These are phyloP conservation scores for Sylvicola fuscatus DNA, from an alignment of 2,888 invertebrate genomes.

Conservation along the genomic window DNA sequence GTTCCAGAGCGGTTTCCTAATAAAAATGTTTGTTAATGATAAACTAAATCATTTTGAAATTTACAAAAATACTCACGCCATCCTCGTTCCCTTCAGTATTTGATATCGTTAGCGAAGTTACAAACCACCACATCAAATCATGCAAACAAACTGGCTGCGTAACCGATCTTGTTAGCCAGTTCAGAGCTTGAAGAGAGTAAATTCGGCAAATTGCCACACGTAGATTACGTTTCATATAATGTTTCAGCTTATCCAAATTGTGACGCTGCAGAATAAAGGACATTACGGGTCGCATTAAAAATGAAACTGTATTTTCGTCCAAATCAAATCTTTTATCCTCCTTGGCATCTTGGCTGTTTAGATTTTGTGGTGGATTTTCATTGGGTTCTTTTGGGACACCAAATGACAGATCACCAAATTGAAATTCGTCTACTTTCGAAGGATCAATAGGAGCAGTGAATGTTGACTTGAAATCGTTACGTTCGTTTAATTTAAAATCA, in stretches of 20 bases:
- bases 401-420: too few relatives aligned
- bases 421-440: too few relatives aligned
- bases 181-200: slow-evolving; percentile 81
- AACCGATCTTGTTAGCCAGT: slow-evolving; percentile 83
- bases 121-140: slow-evolving; percentile 94
- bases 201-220: slow-evolving; percentile 61
- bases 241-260: slow-evolving; percentile 61
- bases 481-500: too few relatives aligned
- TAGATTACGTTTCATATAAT: slow-evolving; percentile 76
- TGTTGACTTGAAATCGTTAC: too few relatives aligned
- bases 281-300: slow-evolving; percentile 49
- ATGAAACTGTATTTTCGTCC: too few relatives aligned
- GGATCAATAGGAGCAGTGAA: too few relatives aligned
- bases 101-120: slow-evolving; percentile 49
- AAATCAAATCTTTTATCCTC: too few relatives aligned
- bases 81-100: slow-evolving; percentile 13
- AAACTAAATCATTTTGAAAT: slow-evolving; percentile 1
- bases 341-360: too few relatives aligned
- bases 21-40: slow-evolving; percentile 6
- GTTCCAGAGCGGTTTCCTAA: slow-evolving; percentile 35
- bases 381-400: too few relatives aligned
- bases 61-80: slow-evolving; percentile 14
- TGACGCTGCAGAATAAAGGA: slow-evolving; percentile 70
- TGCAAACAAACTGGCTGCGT: slow-evolving; percentile 83
- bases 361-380: too few relatives aligned